Evolutionary conservation across 2,113 vertebrate genomes (phyloP), one percentile per base, ranked within the genome.

Genomic region (Motacilla tschutschensis): DNA sequence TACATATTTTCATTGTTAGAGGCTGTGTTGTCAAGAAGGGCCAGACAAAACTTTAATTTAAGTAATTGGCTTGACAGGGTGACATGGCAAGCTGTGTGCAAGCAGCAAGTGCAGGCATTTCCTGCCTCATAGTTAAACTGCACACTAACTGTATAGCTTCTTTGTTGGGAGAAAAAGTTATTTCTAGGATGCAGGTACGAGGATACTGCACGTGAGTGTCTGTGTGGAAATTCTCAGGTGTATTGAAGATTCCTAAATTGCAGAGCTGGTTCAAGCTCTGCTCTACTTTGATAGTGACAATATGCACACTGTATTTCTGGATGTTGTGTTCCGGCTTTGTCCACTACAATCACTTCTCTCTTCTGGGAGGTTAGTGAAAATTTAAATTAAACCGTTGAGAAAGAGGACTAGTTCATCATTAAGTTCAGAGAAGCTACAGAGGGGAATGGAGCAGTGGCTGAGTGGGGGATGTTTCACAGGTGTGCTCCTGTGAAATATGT

Each of bases 61-160:
- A 87, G 78, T 84, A 87, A 91, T 80, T 90, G 71, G 15, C 48
- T 92, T 94, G 88, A 90, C 80, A 80, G 72, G 20, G 46, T 66
- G 72, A 55, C 47, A 38, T 64, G 31, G 53, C 57, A 84, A 91
- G 54, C 36, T 35, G 29, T 47, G 35, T 65, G 18, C 40, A 87
- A 36, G 47, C 65, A 69, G 73, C 65, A 83, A 86, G 29, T 59
- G 17, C 31, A 58, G 24, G 28, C 64, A 63, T 77, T 83, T 79
- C 17, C 60, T 73, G 10, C 48, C 47, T 79, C 18, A 1, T 4
- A 18, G 44, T 48, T 93, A 58, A 64, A 41, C 26, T 74, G 40
- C 38, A 47, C 15, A n/a, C 3, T 54, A 54, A 25, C 36, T 51
- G 9, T 58, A 17, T 17, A 73, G 60, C 44, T 75, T 79, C 69